A percentile compares a stretch with the other conserved stretches of the same genome.
phyloP scores from a whole-genome alignment of 2,797 vertebrate genomes.

The Tarsius wallacei region DNA sequence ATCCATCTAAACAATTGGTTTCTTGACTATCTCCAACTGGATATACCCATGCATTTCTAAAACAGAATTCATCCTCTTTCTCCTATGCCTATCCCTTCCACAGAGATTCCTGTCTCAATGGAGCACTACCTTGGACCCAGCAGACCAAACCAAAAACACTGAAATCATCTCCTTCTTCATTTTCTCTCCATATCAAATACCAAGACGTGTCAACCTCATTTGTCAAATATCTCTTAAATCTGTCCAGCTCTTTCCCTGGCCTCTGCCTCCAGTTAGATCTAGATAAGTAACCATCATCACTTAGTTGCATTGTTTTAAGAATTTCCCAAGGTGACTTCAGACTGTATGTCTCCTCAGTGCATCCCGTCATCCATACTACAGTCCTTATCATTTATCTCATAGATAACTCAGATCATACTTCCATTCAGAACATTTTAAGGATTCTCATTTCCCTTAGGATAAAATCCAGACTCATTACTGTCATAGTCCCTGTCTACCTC shows the following conservation, averaged over 20 bases:
- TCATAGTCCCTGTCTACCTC: background rate
- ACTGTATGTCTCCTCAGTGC: background rate
- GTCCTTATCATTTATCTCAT: background rate
- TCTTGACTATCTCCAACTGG: background rate
- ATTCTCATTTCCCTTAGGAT: background rate
- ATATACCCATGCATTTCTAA: background rate
- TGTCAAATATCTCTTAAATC: background rate
- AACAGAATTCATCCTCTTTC: background rate
- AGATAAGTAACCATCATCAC: background rate
- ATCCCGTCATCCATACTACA: accelerated
- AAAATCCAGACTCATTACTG: background rate
- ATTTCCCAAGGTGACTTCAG: background rate
- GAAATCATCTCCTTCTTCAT: background rate
- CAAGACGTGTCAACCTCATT: background rate
- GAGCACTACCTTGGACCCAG: background rate
- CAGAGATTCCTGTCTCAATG: background rate
- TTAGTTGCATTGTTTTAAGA: background rate
- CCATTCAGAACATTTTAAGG: background rate
- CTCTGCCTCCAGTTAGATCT: background rate
- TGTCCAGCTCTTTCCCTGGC: background rate
- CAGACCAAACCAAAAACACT: background rate
- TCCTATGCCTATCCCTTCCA: accelerated
- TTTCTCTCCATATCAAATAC: background rate
- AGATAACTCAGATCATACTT: background rate
- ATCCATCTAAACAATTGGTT: background rate